These are phyloP conservation scores for Ichneumoninae sp. DNA, from an alignment of 2,888 invertebrate genomes.

Conservation along the genomic window DNA sequence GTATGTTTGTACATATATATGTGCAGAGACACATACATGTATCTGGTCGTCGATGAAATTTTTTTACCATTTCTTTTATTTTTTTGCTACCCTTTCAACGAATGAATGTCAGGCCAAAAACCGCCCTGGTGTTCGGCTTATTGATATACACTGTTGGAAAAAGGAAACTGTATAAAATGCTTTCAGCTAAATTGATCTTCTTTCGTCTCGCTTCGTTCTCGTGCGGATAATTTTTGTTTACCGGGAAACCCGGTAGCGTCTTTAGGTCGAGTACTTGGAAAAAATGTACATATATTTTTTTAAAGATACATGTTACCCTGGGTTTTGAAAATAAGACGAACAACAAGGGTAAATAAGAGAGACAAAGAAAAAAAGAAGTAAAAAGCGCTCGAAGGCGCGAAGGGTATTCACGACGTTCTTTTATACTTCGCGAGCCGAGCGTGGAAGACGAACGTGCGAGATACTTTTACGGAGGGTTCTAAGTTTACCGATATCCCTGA, in stretches of 20 bases:
- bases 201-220: not conserved
- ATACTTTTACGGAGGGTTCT: constrained; percentile 3
- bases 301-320: not conserved
- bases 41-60: not conserved
- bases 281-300: not conserved
- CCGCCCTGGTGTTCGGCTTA: constrained; percentile 10
- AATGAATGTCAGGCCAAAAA: constrained; percentile 27
- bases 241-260: not conserved
- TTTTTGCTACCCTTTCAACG: not conserved
- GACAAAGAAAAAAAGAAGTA: not conserved
- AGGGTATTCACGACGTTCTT: constrained; percentile 2
- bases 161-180: not conserved
- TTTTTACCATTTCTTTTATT: not conserved
- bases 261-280: not conserved
- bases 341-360: not conserved
- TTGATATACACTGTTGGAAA: not conserved
- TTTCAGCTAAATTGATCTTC: constrained; percentile 22
- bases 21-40: not conserved
- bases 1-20: not conserved
- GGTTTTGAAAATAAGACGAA: not conserved
- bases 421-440: not conserved
- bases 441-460: constrained; percentile 5
- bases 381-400: not conserved
- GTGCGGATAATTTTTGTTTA: not conserved
- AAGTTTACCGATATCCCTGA: constrained; percentile 8